These are phyloP conservation scores for Chrysocyon brachyurus DNA, from an alignment of 2,797 vertebrate species.

Conservation along the genomic window DNA sequence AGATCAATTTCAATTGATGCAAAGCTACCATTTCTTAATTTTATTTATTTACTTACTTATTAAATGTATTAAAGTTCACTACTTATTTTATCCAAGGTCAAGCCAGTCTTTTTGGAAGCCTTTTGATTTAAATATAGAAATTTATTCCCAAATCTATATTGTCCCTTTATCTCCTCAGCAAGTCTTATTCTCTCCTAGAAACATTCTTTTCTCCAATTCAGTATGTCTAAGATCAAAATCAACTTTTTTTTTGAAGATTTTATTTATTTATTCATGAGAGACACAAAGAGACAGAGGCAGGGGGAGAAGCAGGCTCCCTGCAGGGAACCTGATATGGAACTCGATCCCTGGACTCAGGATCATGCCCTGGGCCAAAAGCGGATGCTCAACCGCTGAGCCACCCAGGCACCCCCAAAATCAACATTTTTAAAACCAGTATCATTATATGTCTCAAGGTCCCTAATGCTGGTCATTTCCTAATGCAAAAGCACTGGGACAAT, in stretches of 20 bases:
- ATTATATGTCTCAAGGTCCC: not conserved
- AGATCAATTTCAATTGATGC: not conserved
- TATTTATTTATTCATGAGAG: too few relatives aligned
- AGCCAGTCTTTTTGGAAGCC: not conserved
- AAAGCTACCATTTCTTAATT: not conserved
- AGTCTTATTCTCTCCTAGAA: not conserved
- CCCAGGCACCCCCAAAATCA: too few relatives aligned
- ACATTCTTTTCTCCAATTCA: slow-evolving; percentile 8
- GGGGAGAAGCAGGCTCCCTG: too few relatives aligned
- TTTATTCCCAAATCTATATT: not conserved
- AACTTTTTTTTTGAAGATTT: not conserved
- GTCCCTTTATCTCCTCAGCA: not conserved
- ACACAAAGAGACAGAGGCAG: too few relatives aligned
- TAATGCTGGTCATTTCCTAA: not conserved
- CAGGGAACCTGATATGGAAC: too few relatives aligned
- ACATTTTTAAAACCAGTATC: not conserved
- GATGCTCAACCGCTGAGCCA: too few relatives aligned
- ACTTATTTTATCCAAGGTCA: not conserved
- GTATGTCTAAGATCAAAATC: not conserved
- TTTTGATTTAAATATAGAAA: not conserved
- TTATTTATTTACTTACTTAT: not conserved
- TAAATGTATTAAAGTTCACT: not conserved
- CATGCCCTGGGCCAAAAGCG: too few relatives aligned
- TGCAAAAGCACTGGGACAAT: not conserved
- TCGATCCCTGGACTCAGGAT: too few relatives aligned